phyloP scores from a whole-genome alignment of 2,797 vertebrate species.

The Enteromius paludinosus region DNA sequence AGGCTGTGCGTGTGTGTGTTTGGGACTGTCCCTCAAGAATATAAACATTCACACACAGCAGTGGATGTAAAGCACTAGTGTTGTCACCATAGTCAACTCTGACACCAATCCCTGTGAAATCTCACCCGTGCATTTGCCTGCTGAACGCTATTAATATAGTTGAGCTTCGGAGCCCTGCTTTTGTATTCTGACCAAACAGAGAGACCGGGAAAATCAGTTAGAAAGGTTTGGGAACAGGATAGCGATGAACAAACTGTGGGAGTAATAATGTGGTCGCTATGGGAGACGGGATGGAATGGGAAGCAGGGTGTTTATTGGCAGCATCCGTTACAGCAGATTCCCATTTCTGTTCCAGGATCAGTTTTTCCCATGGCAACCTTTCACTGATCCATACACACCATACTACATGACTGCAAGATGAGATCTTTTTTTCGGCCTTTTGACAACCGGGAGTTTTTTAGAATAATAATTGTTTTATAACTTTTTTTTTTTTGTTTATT shows the following conservation, averaged over 20 bases:
- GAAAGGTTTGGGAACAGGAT: background rate
- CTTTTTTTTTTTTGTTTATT: background rate
- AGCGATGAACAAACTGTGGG: background rate
- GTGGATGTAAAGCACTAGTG: background rate
- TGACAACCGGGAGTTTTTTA: background rate
- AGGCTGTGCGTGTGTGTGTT: constrained; percentile 9
- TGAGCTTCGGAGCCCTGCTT: background rate
- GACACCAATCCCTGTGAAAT: background rate
- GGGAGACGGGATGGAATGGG: constrained; percentile 17
- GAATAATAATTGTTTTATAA: background rate
- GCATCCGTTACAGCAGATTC: background rate
- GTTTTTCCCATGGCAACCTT: background rate
- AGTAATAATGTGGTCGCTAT: background rate
- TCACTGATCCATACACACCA: background rate
- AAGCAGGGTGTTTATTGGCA: background rate
- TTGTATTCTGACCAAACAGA: background rate
- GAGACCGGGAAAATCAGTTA: background rate
- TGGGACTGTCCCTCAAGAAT: background rate
- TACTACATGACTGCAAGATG: background rate
- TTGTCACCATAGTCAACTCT: background rate
- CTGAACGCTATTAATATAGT: background rate
- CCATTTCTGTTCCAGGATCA: constrained; percentile 9
- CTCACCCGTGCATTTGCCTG: background rate
- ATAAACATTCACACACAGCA: constrained; percentile 7
- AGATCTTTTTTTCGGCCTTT: background rate